Percentiles rank a stretch among this genome's conserved stretches.
Conservation (phyloP, 1,140 invertebrate species). For the Nephotettix cincticeps region DNA sequence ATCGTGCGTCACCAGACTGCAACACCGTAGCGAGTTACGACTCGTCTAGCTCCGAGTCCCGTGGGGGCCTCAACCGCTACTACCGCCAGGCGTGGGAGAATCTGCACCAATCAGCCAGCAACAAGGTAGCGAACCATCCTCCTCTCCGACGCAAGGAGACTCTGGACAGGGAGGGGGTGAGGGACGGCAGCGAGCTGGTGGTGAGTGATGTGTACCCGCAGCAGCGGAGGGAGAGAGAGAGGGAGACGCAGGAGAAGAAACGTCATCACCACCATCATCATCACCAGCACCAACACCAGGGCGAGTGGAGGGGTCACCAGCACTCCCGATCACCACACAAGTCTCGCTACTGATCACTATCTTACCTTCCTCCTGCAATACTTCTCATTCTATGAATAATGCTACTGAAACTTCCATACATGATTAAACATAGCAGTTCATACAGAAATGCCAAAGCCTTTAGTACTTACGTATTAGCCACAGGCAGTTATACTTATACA, state of each 20-base stretch:
- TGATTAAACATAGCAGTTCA: not conserved
- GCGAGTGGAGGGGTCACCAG: conserved; percentile 49
- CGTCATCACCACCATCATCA: conserved; percentile 83
- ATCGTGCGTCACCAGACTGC: conserved; percentile 83
- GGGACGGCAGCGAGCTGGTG: conserved; percentile 78
- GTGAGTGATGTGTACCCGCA: conserved; percentile 65
- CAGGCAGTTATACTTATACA: too few species aligned
- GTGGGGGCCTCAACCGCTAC: conserved; percentile 77
- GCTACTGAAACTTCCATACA: not conserved
- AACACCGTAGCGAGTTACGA: conserved; percentile 86
- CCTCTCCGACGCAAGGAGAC: conserved; percentile 67
- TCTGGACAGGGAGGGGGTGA: conserved; percentile 68
- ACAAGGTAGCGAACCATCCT: conserved; percentile 49
- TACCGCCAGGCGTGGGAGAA: conserved; percentile 92
- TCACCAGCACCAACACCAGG: conserved; percentile 49
- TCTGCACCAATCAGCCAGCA: conserved; percentile 75
- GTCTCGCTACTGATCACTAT: conserved; percentile 9
- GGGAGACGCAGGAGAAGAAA: conserved; percentile 69
- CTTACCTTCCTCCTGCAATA: not conserved
- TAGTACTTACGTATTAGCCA: too few species aligned
- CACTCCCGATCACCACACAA: conserved; percentile 14
- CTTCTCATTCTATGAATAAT: not conserved
- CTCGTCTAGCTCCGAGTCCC: conserved; percentile 79
- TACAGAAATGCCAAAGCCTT: too few species aligned
- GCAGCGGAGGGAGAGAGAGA: conserved; percentile 46